Conservation (phyloP, 2,797 vertebrate species). For the Darevskia nairensis region DNA sequence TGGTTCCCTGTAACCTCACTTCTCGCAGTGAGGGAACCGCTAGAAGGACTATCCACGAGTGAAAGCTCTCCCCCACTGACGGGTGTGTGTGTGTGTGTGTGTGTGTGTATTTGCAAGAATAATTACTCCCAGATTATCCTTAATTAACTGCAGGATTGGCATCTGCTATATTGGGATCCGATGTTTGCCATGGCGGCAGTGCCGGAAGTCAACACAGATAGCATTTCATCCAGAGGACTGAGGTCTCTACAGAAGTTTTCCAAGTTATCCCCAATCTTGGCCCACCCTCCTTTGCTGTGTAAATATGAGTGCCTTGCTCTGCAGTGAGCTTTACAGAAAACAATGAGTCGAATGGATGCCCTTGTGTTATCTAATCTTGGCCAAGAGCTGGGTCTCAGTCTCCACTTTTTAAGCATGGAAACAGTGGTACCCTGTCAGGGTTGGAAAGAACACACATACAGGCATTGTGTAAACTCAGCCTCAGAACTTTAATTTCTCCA, state of each 20-base stretch:
- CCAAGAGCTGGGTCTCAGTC: background rate
- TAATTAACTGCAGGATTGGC: too few species aligned
- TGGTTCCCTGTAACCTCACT: too few species aligned
- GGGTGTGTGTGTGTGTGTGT: too few species aligned
- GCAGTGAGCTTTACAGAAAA: background rate
- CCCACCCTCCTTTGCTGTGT: background rate
- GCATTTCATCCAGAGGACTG: background rate
- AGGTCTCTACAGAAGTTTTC: background rate
- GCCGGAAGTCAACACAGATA: too few species aligned
- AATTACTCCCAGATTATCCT: too few species aligned
- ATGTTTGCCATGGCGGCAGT: too few species aligned
- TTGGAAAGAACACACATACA: background rate
- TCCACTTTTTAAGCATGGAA: background rate
- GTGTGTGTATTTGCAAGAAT: too few species aligned
- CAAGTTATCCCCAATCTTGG: background rate
- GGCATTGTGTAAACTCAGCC: background rate
- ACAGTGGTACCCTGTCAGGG: conserved; percentile 1
- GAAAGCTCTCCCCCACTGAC: too few species aligned
- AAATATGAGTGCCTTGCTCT: background rate
- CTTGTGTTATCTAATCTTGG: conserved; percentile 3
- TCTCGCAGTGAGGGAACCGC: too few species aligned
- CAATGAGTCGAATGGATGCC: background rate
- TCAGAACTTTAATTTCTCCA: background rate
- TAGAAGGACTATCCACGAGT: too few species aligned
- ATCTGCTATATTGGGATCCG: too few species aligned